Percentiles rank a stretch among this genome's conserved stretches.
Conservation (phyloP, 2,113 vertebrate species). For the Percina caprodes region DNA sequence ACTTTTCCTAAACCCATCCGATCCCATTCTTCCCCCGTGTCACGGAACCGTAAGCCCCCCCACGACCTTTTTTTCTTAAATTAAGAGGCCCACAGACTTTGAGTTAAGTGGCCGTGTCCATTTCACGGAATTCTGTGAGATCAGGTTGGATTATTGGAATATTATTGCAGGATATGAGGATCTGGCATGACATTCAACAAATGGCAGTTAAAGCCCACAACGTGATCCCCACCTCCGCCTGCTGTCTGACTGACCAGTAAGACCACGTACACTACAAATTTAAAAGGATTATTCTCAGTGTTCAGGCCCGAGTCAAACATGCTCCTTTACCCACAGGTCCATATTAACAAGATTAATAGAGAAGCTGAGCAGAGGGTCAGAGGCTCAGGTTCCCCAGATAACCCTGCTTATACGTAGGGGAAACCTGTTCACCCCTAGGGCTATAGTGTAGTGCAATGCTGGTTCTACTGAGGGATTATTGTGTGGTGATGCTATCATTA, state of each 20-base stretch:
- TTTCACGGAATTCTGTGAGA: no score
- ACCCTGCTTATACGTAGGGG: slow-evolving; percentile 4
- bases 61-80: no score
- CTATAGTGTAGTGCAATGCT: slow-evolving; percentile 16
- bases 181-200: slow-evolving; percentile 26
- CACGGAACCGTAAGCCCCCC: no score
- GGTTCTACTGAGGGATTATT: slow-evolving; percentile 65
- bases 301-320: slow-evolving; percentile 3
- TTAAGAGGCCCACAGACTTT: no score
- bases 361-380: slow-evolving; percentile 14
- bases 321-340: slow-evolving; percentile 1
- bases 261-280: slow-evolving; percentile 3
- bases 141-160: no score
- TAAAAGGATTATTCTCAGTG: slow-evolving; percentile 33
- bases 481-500: slow-evolving; percentile 72
- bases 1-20: no score
- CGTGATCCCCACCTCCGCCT: not conserved
- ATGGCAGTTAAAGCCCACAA: slow-evolving; percentile 16
- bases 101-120: no score
- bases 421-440: slow-evolving; percentile 43
- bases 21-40: no score
- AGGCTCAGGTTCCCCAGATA: slow-evolving; percentile 28
- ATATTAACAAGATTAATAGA: slow-evolving; percentile 30
- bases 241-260: slow-evolving; percentile 8
- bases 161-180: not conserved